These are phyloP conservation scores for Mastomys natalensis DNA, from an alignment of 2,113 vertebrate species.

Conservation along the genomic window DNA sequence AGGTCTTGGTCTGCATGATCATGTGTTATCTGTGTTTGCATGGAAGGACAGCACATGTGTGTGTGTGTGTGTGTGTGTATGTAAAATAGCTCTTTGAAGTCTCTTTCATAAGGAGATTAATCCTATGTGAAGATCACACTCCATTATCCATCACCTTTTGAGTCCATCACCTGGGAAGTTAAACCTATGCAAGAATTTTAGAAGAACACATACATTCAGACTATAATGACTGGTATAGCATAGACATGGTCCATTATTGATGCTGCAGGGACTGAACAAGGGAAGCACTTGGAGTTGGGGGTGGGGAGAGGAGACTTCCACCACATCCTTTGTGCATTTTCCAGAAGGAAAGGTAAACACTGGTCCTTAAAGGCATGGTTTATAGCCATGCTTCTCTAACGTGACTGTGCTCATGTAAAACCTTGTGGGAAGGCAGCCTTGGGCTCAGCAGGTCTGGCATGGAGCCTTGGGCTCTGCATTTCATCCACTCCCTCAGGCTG, in stretches of 20 bases:
- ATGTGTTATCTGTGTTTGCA: not conserved
- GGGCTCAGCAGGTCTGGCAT: not conserved
- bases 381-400: not conserved
- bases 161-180: not conserved
- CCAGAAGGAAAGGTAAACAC: not conserved
- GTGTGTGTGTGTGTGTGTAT: not conserved
- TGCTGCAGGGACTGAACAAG: not conserved
- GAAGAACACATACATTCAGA: not conserved
- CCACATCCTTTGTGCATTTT: not conserved
- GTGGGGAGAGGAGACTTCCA: rapidly evolving
- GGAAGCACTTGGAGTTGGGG: not conserved
- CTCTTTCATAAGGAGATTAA: not conserved
- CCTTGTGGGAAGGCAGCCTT: not conserved
- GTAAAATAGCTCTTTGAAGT: not conserved
- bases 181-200: not conserved
- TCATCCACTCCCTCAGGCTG: not conserved
- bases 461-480: not conserved
- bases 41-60: not conserved
- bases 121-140: not conserved
- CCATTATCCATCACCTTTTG: not conserved
- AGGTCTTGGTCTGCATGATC: not conserved
- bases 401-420: not conserved
- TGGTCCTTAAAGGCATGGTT: not conserved
- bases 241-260: not conserved
- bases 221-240: rapidly evolving